Evolutionary conservation across 1,140 invertebrate genomes (phyloP).

Genomic region (Bombus ignitus): DNA sequence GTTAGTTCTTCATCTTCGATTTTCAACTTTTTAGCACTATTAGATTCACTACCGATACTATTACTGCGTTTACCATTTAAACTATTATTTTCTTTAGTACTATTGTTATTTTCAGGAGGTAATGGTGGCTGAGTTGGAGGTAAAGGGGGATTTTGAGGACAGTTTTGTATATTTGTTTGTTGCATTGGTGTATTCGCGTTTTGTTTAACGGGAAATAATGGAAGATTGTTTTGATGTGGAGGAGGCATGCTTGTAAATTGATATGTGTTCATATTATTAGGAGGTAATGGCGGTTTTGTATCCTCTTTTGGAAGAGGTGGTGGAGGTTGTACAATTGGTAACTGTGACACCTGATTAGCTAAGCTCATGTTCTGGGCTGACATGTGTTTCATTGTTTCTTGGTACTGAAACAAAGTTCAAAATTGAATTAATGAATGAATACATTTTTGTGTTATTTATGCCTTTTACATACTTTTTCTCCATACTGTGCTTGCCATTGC

Average conservation of each 20-base stretch:
- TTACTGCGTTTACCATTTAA: conserved; percentile 59
- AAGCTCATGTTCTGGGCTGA: conserved; percentile 77
- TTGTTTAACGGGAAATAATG: conserved; percentile 74
- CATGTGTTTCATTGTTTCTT: conserved; percentile 84
- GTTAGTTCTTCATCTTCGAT: conserved; percentile 82
- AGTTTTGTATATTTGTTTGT: conserved; percentile 66
- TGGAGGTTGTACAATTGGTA: conserved; percentile 75
- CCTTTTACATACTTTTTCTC: conserved; percentile 86
- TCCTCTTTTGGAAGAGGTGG: conserved; percentile 79
- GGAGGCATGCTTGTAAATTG: conserved; percentile 74
- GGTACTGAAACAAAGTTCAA: conserved; percentile 83
- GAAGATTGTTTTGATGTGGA: conserved; percentile 79
- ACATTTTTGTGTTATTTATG: neutral
- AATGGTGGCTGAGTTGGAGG: conserved; percentile 83
- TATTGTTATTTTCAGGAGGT: conserved; percentile 71
- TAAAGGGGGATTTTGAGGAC: conserved; percentile 76
- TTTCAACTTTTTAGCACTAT: conserved; percentile 78
- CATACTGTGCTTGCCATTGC: conserved; percentile 92
- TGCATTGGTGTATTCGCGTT: conserved; percentile 48
- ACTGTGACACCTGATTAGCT: conserved; percentile 75
- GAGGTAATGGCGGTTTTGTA: conserved; percentile 79
- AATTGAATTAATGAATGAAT: conserved; percentile 54
- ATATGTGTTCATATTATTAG: conserved; percentile 68
- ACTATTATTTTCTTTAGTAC: conserved; percentile 38
- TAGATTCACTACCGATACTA: conserved; percentile 64